Base-by-base conservation (phyloP, 2,797 vertebrate genomes). In the Anguilla obscura region DNA sequence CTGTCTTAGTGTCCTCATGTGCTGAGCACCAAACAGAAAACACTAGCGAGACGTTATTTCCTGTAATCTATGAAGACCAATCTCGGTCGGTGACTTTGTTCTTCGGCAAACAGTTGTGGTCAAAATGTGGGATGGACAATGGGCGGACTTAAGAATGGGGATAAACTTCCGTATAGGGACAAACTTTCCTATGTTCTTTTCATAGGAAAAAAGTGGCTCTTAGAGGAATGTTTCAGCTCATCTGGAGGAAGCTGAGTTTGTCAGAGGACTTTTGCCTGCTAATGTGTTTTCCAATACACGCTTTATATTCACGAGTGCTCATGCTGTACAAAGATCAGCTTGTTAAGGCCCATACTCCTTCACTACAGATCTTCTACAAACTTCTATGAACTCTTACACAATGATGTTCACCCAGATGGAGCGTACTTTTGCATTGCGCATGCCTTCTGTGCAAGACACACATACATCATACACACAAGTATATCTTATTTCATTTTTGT, bases 371-470 rank as follows among this genome's bases (percentile, higher is more conserved):
- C 16, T n/a, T n/a, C 21, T 24, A 10, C 79, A 82, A 45, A 45
- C 40, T 45, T 45, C 7, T 5, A 18, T 79, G 18, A 40, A 79
- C 36, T 21, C 45, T 79, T 79, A 40, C 14, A 8, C 79, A 21
- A n/a, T 82, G 18, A 85, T 27, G 27, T 30, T 40, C 2, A 83
- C 56, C 84, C 71, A 80, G 54, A 88, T 66, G n/a, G 79, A n/a
- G 8, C 50, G 50, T 48, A 45, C 33, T n/a, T 45, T 79, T 24
- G 79, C 79, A 82, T 9, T 50, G 79, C 48, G 45, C 8, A 24
- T 45, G 40, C 79, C 40, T 24, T 79, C 36, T 82, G 21, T 9
- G 40, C 50, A 8, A 83, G 27, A 84, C 50, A 50, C 84, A 79
- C 10, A 80, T 56, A 33, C 84, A 58, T 45, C 54, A 58, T 54